Evolutionary conservation across 2,888 invertebrate species (phyloP).

Genomic region (Cyrtodaria siliqua): DNA sequence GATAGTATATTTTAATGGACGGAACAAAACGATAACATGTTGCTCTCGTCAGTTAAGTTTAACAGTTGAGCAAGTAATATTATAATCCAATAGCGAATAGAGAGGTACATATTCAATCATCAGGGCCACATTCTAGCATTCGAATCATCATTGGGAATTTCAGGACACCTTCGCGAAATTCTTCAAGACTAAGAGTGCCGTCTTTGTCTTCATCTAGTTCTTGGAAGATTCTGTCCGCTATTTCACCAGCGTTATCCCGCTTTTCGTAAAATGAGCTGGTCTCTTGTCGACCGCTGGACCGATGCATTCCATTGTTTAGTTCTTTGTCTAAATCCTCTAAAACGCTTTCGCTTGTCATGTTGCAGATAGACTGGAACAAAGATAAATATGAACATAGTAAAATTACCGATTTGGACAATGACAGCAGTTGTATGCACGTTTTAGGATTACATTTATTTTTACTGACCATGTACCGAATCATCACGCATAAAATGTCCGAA

Average conservation of each 20-base stretch:
- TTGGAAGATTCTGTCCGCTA: conserved; percentile 50
- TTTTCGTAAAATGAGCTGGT: conserved; percentile 22
- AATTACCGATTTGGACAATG: no score
- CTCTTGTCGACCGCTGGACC: neutral
- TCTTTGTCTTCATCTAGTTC: conserved; percentile 63
- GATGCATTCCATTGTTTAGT: conserved; percentile 2
- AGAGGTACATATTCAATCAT: conserved; percentile 2
- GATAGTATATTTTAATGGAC: no score
- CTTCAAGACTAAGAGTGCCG: conserved; percentile 56
- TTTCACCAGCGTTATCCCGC: conserved; percentile 42
- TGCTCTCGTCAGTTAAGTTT: no score
- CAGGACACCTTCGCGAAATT: conserved; percentile 60
- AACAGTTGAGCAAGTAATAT: no score
- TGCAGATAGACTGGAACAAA: conserved; percentile 59
- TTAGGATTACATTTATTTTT: no score
- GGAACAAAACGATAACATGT: no score
- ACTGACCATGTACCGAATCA: no score
- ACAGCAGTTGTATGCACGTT: no score
- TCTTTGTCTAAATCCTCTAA: conserved; percentile 47
- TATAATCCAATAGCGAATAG: no score
- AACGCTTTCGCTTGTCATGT: conserved; percentile 47
- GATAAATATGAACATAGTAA: no score
- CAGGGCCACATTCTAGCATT: conserved; percentile 57
- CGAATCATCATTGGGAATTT: conserved; percentile 55
- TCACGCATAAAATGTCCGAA: no score